A percentile compares a stretch with the other conserved stretches of the same genome.
Evolutionary conservation across 2,797 vertebrate species (phyloP).

Genomic region (Bucorvus abyssinicus): DNA sequence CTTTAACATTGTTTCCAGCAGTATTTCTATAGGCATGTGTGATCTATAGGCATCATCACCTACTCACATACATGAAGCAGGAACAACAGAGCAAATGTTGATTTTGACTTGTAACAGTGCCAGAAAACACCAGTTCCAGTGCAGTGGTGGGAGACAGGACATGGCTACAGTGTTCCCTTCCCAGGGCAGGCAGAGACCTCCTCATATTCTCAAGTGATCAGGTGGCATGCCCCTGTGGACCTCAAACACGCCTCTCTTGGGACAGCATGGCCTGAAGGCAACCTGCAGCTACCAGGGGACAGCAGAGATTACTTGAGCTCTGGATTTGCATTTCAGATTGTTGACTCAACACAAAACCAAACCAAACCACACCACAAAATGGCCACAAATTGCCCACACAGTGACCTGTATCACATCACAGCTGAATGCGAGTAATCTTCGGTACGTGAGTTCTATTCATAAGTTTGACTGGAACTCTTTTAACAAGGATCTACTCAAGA

Average conservation of each 20-base stretch:
- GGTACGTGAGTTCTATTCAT: background rate
- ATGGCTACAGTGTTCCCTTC: background rate
- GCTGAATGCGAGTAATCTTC: background rate
- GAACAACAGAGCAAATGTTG: background rate
- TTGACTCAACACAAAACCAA: background rate
- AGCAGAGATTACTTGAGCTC: background rate
- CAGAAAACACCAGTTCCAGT: background rate
- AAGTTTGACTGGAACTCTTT: background rate
- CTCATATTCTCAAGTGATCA: rapidly evolving
- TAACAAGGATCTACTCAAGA: conserved; percentile 8
- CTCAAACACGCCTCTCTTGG: background rate
- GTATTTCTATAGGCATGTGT: rapidly evolving
- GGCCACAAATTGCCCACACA: background rate
- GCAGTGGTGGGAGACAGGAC: background rate
- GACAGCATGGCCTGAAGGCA: background rate
- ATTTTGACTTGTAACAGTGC: background rate
- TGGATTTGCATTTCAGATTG: background rate
- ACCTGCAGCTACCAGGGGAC: background rate
- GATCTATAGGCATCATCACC: background rate
- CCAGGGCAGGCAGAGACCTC: background rate
- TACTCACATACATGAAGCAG: background rate
- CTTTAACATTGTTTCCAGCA: background rate
- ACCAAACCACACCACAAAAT: background rate
- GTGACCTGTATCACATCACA: background rate
- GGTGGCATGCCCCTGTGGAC: background rate